phyloP scores from a whole-genome alignment of 2,797 vertebrate species.

The Molossus molossus region DNA sequence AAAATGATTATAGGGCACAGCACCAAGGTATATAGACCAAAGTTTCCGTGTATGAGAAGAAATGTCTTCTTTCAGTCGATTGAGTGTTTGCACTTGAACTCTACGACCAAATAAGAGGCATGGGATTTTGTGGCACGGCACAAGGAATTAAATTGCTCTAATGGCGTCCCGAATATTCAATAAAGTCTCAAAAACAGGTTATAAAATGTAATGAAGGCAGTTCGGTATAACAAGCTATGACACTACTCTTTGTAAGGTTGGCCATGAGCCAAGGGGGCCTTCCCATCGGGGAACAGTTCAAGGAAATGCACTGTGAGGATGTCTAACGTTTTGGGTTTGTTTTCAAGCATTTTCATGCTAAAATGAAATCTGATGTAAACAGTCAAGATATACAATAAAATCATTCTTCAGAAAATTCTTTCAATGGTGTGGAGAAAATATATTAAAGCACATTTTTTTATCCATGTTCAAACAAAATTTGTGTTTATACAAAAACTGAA shows the following conservation, averaged over 20 bases:
- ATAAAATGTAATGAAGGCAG: background rate
- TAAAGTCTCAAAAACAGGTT: constrained; percentile 29
- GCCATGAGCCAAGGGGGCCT: background rate
- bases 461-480: background rate
- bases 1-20: background rate
- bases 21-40: background rate
- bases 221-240: background rate
- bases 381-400: constrained; percentile 2
- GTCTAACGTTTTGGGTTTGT: background rate
- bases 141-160: constrained; percentile 9
- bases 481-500: background rate
- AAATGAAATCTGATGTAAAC: background rate
- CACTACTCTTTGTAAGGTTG: background rate
- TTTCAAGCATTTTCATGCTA: background rate
- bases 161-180: background rate
- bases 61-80: constrained; percentile 1
- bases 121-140: constrained; percentile 44
- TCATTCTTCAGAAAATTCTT: constrained; percentile 3
- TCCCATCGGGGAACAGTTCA: background rate
- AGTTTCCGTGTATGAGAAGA: background rate
- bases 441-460: background rate
- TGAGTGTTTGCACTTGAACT: constrained; percentile 1
- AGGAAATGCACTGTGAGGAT: background rate
- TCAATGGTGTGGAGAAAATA: background rate
- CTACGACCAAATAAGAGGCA: background rate